Evolutionary conservation across 1,140 invertebrate species (phyloP).

Genomic region (Bombus superbus): DNA sequence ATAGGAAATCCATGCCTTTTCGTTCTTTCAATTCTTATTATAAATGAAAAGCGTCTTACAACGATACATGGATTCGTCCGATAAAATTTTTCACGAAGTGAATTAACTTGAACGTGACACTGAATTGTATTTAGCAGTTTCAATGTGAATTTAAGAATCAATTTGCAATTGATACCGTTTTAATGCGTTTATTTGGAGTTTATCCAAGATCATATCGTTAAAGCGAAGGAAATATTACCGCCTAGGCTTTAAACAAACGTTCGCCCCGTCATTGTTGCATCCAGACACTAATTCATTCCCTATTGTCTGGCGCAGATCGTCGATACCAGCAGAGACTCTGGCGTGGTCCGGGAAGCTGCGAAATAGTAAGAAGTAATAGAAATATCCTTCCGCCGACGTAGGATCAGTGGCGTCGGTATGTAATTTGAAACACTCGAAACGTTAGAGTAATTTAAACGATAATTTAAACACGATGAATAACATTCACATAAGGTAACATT

Average conservation of each 20-base stretch:
- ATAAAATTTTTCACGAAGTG: too few species aligned
- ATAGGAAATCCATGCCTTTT: too few species aligned
- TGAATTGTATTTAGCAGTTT: too few species aligned
- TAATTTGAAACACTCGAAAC: too few species aligned
- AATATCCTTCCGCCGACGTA: slow-evolving; percentile 27
- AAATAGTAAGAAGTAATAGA: slow-evolving; percentile 43
- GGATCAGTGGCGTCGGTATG: slow-evolving; percentile 7
- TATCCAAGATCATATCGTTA: background rate
- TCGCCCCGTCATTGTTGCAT: slow-evolving; percentile 23
- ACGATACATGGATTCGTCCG: too few species aligned
- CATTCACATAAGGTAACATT: too few species aligned
- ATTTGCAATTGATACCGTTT: background rate
- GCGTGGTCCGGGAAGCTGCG: background rate
- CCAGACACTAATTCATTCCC: slow-evolving; percentile 43
- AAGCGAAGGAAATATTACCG: background rate
- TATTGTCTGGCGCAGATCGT: slow-evolving; percentile 38
- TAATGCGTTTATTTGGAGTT: background rate
- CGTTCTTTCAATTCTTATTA: too few species aligned
- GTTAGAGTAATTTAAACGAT: too few species aligned
- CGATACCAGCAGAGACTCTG: slow-evolving; percentile 7
- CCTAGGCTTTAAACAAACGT: background rate
- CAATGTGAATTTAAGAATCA: background rate
- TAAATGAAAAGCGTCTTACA: too few species aligned
- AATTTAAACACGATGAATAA: too few species aligned
- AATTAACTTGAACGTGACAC: too few species aligned